A percentile compares a stretch with the other conserved stretches of the same genome.
phyloP scores from a whole-genome alignment of 2,888 invertebrate species.

The Cantharis nigra region DNA sequence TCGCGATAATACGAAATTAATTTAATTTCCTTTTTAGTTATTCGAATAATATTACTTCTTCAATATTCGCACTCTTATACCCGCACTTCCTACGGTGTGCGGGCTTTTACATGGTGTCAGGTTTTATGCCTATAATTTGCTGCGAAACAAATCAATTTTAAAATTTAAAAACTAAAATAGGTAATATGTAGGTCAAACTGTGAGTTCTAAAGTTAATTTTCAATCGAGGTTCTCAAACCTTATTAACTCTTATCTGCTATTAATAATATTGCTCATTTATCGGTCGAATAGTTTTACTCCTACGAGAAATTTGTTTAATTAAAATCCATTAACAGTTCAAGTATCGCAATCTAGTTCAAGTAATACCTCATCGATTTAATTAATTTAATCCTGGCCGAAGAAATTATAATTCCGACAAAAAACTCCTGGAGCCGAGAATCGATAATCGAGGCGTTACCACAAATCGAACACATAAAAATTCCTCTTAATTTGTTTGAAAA shows the following conservation, averaged over 20 bases:
- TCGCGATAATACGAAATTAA: neutral
- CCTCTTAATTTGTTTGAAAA: slow-evolving; percentile 9
- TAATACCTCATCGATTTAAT: neutral
- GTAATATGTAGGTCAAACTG: neutral
- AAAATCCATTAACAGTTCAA: neutral
- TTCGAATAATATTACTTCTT: neutral
- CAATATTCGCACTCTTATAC: neutral
- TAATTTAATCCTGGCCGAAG: neutral
- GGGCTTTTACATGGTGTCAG: neutral
- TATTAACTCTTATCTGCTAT: neutral
- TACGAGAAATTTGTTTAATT: neutral
- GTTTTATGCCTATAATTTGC: neutral
- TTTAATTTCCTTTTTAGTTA: neutral
- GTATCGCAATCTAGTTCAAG: neutral
- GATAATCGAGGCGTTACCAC: neutral
- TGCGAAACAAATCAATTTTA: neutral
- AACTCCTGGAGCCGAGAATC: neutral
- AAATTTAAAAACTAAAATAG: neutral
- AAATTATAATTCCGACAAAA: neutral
- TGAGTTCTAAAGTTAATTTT: neutral
- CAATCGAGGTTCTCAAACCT: neutral
- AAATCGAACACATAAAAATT: neutral
- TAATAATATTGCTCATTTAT: neutral
- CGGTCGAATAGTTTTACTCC: neutral
- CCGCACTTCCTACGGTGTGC: neutral